Evolutionary conservation across 2,888 invertebrate genomes (phyloP), one percentile per base, ranked within the genome.

Genomic region (Zaprionus lineosus): DNA sequence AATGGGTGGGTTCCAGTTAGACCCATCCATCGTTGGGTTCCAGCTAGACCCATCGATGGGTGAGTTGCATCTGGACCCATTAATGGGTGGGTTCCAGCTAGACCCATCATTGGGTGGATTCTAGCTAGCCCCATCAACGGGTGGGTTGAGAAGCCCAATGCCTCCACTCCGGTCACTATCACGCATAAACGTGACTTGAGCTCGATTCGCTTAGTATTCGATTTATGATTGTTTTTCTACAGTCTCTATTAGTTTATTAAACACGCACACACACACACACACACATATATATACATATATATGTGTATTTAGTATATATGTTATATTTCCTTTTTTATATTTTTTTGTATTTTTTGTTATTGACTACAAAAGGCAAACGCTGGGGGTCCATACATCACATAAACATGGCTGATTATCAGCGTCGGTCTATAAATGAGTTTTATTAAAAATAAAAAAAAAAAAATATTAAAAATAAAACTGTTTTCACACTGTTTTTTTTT

Each of bases 321-420:
- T 24, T 24, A 21, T 21, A 7, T 5, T n/a, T n/a, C n/a, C n/a
- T n/a, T n/a, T n/a, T n/a, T n/a, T n/a, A n/a, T n/a, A n/a, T n/a
- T n/a, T 7, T 7, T 6, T 40, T 12, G 7, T 26, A 41, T 44
- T 19, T 51, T 9, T 51, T 37, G 48, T 51, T 39, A 62, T 57
- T 50, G 46, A 14, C 26, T 21, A 24, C 40, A 50, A 39, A 48
- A n/a, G n/a, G n/a, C 62, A 36, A 44, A 12, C 29, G 37, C 52
- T 52, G 67, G 71, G 67, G 67, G 66, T 57, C 64, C 34, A 41
- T 24, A 12, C 11, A 44, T 1, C 40, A 18, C 24, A 24, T 14
- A 26, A 24, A 46, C n/a, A 40, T 33, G 34, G 24, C 62, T 70
- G 71, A 68, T 68, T 71, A 58, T 53, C 40, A 28, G 26, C 26